These are phyloP conservation scores for Sitobion miscanthi DNA, from an alignment of 1,140 invertebrate genomes.

Conservation along the genomic window DNA sequence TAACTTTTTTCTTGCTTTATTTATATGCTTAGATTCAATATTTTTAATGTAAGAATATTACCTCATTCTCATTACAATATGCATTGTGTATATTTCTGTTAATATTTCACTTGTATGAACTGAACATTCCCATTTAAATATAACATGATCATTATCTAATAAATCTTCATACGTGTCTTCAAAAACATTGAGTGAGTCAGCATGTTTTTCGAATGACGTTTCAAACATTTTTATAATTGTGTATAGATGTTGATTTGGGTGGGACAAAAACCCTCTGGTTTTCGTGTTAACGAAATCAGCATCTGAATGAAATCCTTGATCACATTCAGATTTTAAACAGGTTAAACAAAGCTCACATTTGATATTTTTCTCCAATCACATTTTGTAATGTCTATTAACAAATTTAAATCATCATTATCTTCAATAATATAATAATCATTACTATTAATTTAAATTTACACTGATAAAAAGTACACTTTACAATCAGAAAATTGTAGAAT, in stretches of 20 bases:
- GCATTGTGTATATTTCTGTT: not conserved
- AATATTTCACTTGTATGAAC: not conserved
- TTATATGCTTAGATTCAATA: too few relatives aligned
- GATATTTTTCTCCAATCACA: not conserved
- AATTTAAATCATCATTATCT: not conserved
- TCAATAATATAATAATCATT: not conserved
- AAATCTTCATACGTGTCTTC: too few relatives aligned
- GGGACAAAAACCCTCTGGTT: not conserved
- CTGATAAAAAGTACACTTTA: not conserved
- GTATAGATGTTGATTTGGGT: not conserved
- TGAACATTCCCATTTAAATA: not conserved
- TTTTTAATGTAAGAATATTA: too few relatives aligned
- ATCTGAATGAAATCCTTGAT: not conserved
- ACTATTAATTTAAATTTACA: not conserved
- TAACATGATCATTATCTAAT: not conserved
- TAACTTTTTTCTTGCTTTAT: too few relatives aligned
- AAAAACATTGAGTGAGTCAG: too few relatives aligned
- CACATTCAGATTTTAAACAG: not conserved
- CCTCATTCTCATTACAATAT: not conserved
- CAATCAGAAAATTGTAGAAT: slow-evolving; percentile 7
- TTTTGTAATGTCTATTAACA: not conserved
- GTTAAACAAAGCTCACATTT: not conserved
- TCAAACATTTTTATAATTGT: too few relatives aligned
- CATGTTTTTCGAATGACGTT: too few relatives aligned
- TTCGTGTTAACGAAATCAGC: not conserved